These are phyloP conservation scores for Trypoxylus dichotomus DNA, from an alignment of 1,140 invertebrate genomes.

Conservation along the genomic window DNA sequence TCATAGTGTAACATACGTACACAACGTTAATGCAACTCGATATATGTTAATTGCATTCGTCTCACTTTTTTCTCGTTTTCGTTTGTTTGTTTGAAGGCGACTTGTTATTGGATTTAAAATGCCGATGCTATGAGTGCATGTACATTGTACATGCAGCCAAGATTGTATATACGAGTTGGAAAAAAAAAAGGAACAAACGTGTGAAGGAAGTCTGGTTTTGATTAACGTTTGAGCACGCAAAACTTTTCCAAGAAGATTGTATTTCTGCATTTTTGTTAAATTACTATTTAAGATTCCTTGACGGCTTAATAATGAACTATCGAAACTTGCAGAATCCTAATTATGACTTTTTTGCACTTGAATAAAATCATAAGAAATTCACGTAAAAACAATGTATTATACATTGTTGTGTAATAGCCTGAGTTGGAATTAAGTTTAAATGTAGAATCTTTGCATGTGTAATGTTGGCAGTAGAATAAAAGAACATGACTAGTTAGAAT, in stretches of 20 bases:
- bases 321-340: no score
- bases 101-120: conserved; percentile 26
- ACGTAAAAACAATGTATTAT: no score
- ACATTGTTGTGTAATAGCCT: no score
- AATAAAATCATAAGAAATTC: no score
- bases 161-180: neutral
- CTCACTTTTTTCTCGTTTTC: conserved; percentile 8
- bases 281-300: neutral
- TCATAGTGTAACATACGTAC: conserved; percentile 10
- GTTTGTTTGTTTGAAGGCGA: conserved; percentile 25
- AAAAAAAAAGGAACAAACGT: neutral
- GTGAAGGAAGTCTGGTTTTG: conserved; percentile 9
- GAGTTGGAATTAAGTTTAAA: no score
- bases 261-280: neutral
- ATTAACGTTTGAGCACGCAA: conserved; percentile 9
- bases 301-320: neutral
- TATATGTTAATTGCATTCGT: conserved; percentile 28
- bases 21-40: conserved; percentile 11
- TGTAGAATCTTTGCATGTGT: no score
- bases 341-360: no score
- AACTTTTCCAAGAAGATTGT: neutral
- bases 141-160: neutral
- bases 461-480: no score
- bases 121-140: conserved; percentile 11
- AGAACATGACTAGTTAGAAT: no score